Base-by-base conservation (phyloP, 1,140 invertebrate species). In the Drosophila chauvacae region DNA sequence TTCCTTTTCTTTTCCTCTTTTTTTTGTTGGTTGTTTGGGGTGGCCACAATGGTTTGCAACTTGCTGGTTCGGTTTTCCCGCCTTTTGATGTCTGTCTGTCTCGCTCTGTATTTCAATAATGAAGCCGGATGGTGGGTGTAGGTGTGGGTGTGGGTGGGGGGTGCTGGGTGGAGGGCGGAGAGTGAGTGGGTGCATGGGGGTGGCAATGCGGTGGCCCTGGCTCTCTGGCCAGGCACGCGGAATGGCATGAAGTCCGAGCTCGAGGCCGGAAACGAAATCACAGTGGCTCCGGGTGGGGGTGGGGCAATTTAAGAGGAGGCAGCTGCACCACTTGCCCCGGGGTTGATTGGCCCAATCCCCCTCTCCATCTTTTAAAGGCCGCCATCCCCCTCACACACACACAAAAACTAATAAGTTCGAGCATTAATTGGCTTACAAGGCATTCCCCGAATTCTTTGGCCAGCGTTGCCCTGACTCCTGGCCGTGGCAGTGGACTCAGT, bases 371-470 rank as follows among this genome's bases (percentile, higher is more conserved):
- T 23, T 23, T 23, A 23, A 33, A 33, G 33, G 28, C 26, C 51
- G 13, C 18, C 28, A 51, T 11, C 14, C 48, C 62, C 44, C 35
- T 20, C 7, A 3, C 13, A 7, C 51, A 5, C 30, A 47, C 75
- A 65, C 59, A 80, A 84, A 87, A 87, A 87, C 84, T 87, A 87
- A 87, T 87, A 87, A 88, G 84, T 87, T 87, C 80, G 70, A 74
- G 80, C 80, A 87, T 88, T 87, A 87, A 87, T 87, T 87, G 84
- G 84, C 84, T 87, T 84, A 84, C 66, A 76, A 88, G 80, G 69
- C 71, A 87, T 87, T 84, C 85, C 45, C 20, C 44, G 73, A 69
- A 88, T 84, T 78, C 44, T 68, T 71, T 30, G 51, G 37, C 48
- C 61, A 26, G 33, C 62, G 33, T 50, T 45, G 44, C 64, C 64